Evolutionary conservation across 2,113 vertebrate species (phyloP), one percentile per base, ranked within the genome.

Genomic region (Tachuris rubrigastra): DNA sequence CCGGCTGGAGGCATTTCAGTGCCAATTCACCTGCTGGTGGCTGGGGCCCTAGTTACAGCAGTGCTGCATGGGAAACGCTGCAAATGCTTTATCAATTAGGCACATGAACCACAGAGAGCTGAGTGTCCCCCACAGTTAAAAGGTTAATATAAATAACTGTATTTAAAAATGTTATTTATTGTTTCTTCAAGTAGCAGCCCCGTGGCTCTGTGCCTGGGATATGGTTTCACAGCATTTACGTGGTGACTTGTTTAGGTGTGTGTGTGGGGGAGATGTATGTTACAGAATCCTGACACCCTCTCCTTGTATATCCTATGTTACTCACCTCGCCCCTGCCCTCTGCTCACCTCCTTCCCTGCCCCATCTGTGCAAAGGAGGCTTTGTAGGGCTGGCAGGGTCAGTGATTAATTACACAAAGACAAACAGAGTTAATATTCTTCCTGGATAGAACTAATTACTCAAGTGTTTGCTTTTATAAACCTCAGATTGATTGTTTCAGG

Each of bases 371-470:
- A 95, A 93, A 84, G 79, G 77, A 89, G 69, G 86, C 90, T 87
- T 94, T 93, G 91, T 95, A 80, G 85, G 91, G 91, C 96, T 94
- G 24, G 87, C 96, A 98, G 95, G 96, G 97, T 96, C 96, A 96
- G 95, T 98, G 98, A 98, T 98, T 98, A 97, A 98, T 98, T 97
- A 97, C 94, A 89, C 95, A 95, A 98, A 98, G 97, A 98, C 97
- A 98, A 98, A 98, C 97, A 98, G 84, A 98, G 97, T 97, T 98
- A 97, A 98, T 98, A 98, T 98, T 98, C 97, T 98, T 98, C 97
- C 96, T 97, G 97, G 97, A 97, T 96, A 98, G 96, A 98, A 97
- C 97, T 98, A 98, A 98, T 98, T 98, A 97, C 96, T 94, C 93
- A 67, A 95, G 93, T 98, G 97, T 98, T 98, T 98, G 95, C 97